Evolutionary conservation across 2,113 vertebrate genomes (phyloP).

Genomic region (Parus major): DNA sequence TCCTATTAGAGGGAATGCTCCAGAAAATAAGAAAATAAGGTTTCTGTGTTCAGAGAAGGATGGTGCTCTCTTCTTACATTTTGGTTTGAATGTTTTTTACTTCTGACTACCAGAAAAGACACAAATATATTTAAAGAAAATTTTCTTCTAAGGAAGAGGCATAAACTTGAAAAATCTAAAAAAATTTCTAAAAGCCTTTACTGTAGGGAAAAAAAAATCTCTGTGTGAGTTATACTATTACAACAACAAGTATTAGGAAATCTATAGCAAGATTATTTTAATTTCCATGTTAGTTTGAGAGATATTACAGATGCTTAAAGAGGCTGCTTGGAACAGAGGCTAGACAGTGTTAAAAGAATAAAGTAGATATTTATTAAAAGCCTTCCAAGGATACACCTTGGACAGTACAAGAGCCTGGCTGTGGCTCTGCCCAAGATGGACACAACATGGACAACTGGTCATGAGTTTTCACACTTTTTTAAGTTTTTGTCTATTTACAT

Average conservation of each 20-base stretch:
- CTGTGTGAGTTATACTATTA: background rate
- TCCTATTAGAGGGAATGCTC: background rate
- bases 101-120: background rate
- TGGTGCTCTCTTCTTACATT: background rate
- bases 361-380: no score
- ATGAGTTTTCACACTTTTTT: no score
- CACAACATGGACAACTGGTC: no score
- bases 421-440: no score
- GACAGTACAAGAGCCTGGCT: no score
- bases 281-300: background rate
- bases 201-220: background rate
- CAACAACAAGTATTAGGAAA: background rate
- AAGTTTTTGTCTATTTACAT: no score
- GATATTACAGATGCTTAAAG: background rate
- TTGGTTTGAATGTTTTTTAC: background rate
- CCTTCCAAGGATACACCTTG: no score
- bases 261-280: background rate
- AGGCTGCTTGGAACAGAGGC: no score
- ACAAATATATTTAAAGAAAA: background rate
- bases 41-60: background rate
- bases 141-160: background rate
- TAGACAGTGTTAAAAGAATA: no score
- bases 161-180: background rate
- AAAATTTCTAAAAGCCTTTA: background rate
- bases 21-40: background rate